A percentile compares a stretch with the other conserved stretches of the same genome.
Conservation (phyloP, 2,888 invertebrate species). For the Syrista parreyssii region DNA sequence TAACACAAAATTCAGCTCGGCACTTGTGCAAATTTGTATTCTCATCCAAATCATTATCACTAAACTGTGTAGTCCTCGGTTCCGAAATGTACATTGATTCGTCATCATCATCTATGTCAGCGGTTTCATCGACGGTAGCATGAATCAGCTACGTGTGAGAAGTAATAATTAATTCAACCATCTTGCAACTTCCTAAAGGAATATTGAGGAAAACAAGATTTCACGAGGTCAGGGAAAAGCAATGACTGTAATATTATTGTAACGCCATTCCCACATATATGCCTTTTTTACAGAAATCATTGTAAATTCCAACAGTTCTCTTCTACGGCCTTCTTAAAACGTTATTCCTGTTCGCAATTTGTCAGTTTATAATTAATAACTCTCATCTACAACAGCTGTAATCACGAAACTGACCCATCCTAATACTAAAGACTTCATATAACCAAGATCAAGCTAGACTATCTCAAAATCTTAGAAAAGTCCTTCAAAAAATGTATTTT, state of each 20-base stretch:
- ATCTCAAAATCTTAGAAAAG: background rate
- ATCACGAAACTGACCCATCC: background rate
- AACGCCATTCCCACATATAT: background rate
- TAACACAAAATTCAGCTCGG: slow-evolving; percentile 17
- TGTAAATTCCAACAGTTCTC: background rate
- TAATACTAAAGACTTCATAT: background rate
- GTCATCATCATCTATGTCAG: background rate
- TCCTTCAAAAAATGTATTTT: background rate
- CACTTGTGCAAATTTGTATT: slow-evolving; percentile 15
- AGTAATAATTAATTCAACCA: background rate
- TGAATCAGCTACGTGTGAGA: background rate
- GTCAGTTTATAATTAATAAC: background rate
- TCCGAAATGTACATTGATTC: slow-evolving; percentile 6
- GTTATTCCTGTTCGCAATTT: background rate
- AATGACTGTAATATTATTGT: background rate
- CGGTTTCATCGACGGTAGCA: background rate
- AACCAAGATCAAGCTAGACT: background rate
- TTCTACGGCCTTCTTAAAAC: background rate
- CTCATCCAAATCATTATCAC: slow-evolving; percentile 10
- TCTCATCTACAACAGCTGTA: background rate
- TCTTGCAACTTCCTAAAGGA: background rate
- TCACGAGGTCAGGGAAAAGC: background rate
- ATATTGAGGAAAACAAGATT: background rate
- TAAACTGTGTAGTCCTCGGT: slow-evolving; percentile 14
- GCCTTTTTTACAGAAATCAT: background rate